A percentile compares a stretch with the other conserved stretches of the same genome.
These are phyloP conservation scores for Germaria angustata DNA, from an alignment of 2,888 invertebrate species.

Conservation along the genomic window DNA sequence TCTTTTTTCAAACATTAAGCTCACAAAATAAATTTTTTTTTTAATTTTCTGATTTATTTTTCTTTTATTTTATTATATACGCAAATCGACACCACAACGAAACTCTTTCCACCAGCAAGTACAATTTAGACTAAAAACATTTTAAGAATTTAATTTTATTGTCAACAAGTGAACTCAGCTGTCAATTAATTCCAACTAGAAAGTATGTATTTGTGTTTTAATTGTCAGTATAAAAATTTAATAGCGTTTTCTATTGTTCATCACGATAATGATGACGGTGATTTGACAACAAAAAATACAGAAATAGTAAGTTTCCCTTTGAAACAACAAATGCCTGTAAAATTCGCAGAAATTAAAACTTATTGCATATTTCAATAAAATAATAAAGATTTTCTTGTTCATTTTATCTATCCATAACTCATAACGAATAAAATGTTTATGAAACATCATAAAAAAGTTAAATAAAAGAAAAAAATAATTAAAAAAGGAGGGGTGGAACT, in stretches of 20 bases:
- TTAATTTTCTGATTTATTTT: not conserved
- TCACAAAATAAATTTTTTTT: too few species aligned
- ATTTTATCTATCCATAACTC: constrained; percentile 5
- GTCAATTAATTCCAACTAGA: constrained; percentile 51
- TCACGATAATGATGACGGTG: constrained; percentile 7
- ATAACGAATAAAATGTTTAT: constrained; percentile 22
- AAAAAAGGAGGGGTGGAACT: not conserved
- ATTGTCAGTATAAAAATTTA: constrained; percentile 34
- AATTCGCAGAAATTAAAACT: constrained; percentile 8
- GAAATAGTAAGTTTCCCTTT: not conserved
- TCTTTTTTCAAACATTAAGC: too few species aligned
- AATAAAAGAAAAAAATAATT: not conserved
- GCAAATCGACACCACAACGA: not conserved
- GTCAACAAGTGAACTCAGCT: not conserved
- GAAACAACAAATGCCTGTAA: not conserved
- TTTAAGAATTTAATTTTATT: constrained; percentile 7
- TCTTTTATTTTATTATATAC: not conserved
- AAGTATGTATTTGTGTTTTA: constrained; percentile 29
- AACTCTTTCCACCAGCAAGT: constrained; percentile 6
- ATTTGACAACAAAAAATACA: constrained; percentile 49
- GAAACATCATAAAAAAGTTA: not conserved
- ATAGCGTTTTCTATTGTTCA: constrained; percentile 16
- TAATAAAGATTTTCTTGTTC: constrained; percentile 34
- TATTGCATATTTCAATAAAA: constrained; percentile 34
- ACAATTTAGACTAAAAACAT: constrained; percentile 39